Evolutionary conservation across 2,888 invertebrate genomes (phyloP).

Genomic region (Unio delphinus): DNA sequence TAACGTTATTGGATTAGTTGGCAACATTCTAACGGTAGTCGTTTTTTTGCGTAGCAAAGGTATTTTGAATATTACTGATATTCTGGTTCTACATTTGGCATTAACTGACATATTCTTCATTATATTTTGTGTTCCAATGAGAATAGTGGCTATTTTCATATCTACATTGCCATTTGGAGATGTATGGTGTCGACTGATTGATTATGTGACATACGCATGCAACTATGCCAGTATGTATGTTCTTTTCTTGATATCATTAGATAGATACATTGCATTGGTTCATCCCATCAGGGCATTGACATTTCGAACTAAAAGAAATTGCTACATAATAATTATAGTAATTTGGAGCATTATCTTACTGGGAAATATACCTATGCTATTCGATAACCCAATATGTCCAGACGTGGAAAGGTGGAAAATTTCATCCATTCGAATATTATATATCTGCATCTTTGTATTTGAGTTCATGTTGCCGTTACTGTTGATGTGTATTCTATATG

Average conservation of each 20-base stretch:
- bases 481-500: slow-evolving; percentile 87
- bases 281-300: slow-evolving; percentile 89
- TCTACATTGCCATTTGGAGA: slow-evolving; percentile 86
- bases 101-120: slow-evolving; percentile 89
- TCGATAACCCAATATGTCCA: slow-evolving; percentile 9
- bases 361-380: slow-evolving; percentile 45
- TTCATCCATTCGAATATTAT: background rate
- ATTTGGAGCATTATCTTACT: slow-evolving; percentile 82
- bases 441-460: slow-evolving; percentile 78
- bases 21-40: slow-evolving; percentile 87
- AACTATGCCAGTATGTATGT: slow-evolving; percentile 93
- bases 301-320: slow-evolving; percentile 84
- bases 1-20: slow-evolving; percentile 85
- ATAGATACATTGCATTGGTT: slow-evolving; percentile 88
- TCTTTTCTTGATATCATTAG: slow-evolving; percentile 89
- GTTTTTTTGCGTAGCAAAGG: slow-evolving; percentile 88
- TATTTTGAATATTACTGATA: slow-evolving; percentile 87
- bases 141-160: slow-evolving; percentile 84
- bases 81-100: slow-evolving; percentile 88
- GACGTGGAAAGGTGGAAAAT: slow-evolving; percentile 65
- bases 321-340: slow-evolving; percentile 81
- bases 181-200: slow-evolving; percentile 88
- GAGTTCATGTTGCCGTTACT: slow-evolving; percentile 89
- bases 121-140: slow-evolving; percentile 90
- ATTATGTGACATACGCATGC: slow-evolving; percentile 90